Evolutionary conservation across 2,888 invertebrate species (phyloP).

Genomic region (Drosophila atroscutellata): DNA sequence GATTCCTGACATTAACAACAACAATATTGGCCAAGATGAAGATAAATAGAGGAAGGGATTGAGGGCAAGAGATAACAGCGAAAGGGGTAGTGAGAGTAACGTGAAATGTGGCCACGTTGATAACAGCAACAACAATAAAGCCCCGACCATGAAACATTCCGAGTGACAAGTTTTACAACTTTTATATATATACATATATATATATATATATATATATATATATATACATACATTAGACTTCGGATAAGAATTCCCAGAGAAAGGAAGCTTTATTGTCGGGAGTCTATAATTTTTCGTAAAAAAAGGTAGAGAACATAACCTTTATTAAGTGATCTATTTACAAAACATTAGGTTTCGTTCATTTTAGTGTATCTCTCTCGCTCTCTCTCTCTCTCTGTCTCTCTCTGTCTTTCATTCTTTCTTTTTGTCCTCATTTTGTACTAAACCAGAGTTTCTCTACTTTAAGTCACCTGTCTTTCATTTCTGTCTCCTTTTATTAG

Average conservation of each 20-base stretch:
- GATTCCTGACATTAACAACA: constrained; percentile 42
- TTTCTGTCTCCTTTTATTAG: background rate
- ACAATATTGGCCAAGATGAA: constrained; percentile 7
- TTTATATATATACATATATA: constrained; percentile 15
- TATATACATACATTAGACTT: background rate
- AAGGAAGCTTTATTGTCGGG: background rate
- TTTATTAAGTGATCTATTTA: background rate
- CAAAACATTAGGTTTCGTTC: background rate
- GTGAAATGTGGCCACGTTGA: constrained; percentile 44
- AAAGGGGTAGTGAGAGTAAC: background rate
- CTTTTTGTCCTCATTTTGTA: background rate
- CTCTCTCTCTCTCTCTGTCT: too few relatives aligned
- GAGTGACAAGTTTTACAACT: constrained; percentile 42
- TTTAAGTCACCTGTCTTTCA: background rate
- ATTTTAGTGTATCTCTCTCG: background rate
- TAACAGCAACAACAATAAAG: constrained; percentile 43
- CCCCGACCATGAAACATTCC: constrained; percentile 48
- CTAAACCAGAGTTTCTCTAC: background rate
- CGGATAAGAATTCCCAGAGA: background rate
- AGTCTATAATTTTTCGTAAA: background rate
- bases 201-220: constrained; percentile 9
- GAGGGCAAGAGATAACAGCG: constrained; percentile 2
- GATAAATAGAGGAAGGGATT: background rate
- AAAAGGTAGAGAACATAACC: background rate
- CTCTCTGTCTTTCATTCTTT: background rate